phyloP scores from a whole-genome alignment of 2,888 invertebrate species.

The Homarus gammarus region DNA sequence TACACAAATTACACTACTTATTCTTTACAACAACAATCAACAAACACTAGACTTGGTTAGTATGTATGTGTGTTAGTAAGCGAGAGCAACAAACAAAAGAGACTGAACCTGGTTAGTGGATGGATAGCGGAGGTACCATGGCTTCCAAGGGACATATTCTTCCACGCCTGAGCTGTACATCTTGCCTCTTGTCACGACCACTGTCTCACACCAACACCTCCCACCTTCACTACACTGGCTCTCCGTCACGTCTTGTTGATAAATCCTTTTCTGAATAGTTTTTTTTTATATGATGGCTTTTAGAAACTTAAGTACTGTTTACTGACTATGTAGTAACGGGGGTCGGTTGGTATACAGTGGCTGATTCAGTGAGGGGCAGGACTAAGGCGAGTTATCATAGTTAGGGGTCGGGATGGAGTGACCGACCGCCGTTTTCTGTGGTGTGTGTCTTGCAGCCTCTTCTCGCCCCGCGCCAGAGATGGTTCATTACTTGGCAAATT shows the following conservation, averaged over 20 bases:
- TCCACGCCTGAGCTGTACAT: conserved; percentile 57
- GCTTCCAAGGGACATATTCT: conserved; percentile 63
- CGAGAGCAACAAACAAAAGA: too few species aligned
- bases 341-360: neutral
- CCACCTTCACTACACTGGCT: neutral
- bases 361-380: neutral
- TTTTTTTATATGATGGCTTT: too few species aligned
- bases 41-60: too few species aligned
- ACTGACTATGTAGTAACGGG: neutral
- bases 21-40: too few species aligned
- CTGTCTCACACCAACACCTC: neutral
- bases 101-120: conserved; percentile 58
- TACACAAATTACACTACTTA: too few species aligned
- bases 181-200: neutral
- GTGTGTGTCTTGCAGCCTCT: neutral
- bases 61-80: too few species aligned
- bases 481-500: too few species aligned
- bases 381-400: neutral
- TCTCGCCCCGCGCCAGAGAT: neutral
- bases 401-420: neutral
- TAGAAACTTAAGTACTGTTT: too few species aligned
- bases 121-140: conserved; percentile 62
- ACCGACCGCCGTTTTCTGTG: conserved; percentile 9
- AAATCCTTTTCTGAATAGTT: neutral
- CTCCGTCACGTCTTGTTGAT: neutral